Conservation (phyloP, 2,797 vertebrate genomes). For the Pantherophis alleghaniensis region DNA sequence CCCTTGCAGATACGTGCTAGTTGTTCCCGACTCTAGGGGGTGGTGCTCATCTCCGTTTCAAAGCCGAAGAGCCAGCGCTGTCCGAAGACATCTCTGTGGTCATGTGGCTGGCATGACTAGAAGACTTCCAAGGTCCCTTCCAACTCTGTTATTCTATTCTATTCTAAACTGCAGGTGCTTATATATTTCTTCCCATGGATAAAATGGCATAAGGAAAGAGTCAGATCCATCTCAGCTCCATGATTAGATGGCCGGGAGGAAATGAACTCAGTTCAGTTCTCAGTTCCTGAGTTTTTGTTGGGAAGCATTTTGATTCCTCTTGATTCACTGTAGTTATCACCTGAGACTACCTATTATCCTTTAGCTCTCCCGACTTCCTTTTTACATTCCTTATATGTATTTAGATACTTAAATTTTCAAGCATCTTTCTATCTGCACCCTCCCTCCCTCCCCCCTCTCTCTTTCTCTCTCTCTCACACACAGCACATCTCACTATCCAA, state of each 20-base stretch:
- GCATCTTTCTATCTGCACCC: neutral
- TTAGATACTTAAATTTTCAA: neutral
- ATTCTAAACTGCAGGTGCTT: too few species aligned
- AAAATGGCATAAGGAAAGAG: too few species aligned
- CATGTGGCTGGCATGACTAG: too few species aligned
- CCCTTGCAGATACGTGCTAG: too few species aligned
- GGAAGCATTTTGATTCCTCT: neutral
- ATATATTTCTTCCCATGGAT: too few species aligned
- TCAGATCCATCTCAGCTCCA: too few species aligned
- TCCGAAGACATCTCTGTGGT: too few species aligned
- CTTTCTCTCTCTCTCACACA: neutral
- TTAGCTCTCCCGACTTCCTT: slow-evolving; percentile 9
- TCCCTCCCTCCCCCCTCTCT: neutral
- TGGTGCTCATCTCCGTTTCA: too few species aligned
- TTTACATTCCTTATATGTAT: slow-evolving; percentile 19
- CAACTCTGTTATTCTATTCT: too few species aligned
- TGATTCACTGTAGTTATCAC: slow-evolving; percentile 1
- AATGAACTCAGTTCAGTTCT: neutral
- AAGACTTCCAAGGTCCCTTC: too few species aligned
- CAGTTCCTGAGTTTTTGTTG: slow-evolving; percentile 14
- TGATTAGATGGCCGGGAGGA: neutral
- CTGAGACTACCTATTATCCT: slow-evolving; percentile 2
- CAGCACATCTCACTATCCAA: neutral
- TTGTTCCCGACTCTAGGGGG: too few species aligned
- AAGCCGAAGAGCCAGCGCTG: too few species aligned